Percentiles rank a stretch among this genome's conserved stretches.
phyloP scores from a whole-genome alignment of 1,140 invertebrate species.

The Ceratosolen solmsi region DNA sequence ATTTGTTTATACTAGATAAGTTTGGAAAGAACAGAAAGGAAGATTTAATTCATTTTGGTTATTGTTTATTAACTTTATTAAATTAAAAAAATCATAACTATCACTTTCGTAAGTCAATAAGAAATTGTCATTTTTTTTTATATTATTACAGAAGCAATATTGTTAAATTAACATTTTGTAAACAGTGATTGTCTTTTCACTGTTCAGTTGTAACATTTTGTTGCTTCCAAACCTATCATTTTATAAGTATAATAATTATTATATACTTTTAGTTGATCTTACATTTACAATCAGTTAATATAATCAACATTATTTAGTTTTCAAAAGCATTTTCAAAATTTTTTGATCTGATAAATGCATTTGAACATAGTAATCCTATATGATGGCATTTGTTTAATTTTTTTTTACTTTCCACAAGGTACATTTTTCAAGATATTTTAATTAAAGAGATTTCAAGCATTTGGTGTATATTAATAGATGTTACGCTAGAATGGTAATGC shows the following conservation, averaged over 20 bases:
- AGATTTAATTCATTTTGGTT: background rate
- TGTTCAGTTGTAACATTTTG: slow-evolving; percentile 9
- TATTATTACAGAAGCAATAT: background rate
- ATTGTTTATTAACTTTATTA: background rate
- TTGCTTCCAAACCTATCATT: slow-evolving; percentile 27
- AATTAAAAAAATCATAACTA: background rate
- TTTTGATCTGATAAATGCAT: background rate
- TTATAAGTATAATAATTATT: slow-evolving; percentile 16
- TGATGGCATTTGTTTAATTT: slow-evolving; percentile 18
- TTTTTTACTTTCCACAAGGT: slow-evolving; percentile 8
- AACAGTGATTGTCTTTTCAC: slow-evolving; percentile 1
- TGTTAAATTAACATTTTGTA: slow-evolving; percentile 10
- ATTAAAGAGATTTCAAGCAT: slow-evolving; percentile 12
- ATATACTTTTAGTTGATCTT: slow-evolving; percentile 37
- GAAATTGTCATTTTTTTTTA: background rate
- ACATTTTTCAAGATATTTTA: slow-evolving; percentile 19
- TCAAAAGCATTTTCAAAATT: slow-evolving; percentile 7
- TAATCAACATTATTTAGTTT: slow-evolving; percentile 40
- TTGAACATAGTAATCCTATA: slow-evolving; percentile 24
- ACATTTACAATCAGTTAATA: slow-evolving; percentile 35
- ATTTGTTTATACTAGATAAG: slow-evolving; percentile 14
- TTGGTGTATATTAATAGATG: slow-evolving; percentile 26
- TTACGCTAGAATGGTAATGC: background rate
- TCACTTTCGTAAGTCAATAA: background rate
- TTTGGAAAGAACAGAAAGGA: slow-evolving; percentile 1